Evolutionary conservation across 2,797 vertebrate genomes (phyloP).

Genomic region (Momotus momota): DNA sequence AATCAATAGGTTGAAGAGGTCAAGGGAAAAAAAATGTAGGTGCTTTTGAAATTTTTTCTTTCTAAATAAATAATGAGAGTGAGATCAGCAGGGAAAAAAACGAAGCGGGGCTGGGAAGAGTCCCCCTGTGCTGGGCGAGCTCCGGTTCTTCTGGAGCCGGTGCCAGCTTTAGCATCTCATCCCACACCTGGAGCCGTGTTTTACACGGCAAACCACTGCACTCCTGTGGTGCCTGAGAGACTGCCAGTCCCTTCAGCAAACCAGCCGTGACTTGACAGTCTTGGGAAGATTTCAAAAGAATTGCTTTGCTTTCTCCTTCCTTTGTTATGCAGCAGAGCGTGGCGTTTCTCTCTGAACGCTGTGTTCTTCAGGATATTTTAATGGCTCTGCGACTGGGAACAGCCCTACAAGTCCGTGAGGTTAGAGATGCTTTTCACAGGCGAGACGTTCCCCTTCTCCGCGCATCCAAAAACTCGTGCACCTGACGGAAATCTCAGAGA

Average conservation of each 20-base stretch:
- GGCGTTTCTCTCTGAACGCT: fast-evolving
- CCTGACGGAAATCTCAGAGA: not conserved
- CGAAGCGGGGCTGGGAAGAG: fast-evolving
- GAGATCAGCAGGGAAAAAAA: not conserved
- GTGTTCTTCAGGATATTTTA: not conserved
- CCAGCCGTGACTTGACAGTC: fast-evolving
- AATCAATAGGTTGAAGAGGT: not conserved
- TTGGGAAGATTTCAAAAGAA: fast-evolving
- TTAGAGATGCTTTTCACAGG: not conserved
- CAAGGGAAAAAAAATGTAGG: not conserved
- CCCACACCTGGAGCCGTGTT: not conserved
- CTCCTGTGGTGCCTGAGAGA: not conserved
- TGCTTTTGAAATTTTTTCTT: not conserved
- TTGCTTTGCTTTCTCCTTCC: not conserved
- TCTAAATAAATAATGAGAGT: not conserved
- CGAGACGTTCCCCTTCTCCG: not conserved
- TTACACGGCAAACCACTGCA: not conserved
- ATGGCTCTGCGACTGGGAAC: not conserved
- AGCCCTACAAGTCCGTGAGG: not conserved
- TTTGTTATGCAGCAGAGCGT: not conserved
- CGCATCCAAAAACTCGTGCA: fast-evolving
- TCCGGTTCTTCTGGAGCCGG: fast-evolving
- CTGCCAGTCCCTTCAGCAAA: not conserved
- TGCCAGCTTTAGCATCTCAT: not conserved
- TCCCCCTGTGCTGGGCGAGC: not conserved